A percentile compares a stretch with the other conserved stretches of the same genome.
phyloP scores from a whole-genome alignment of 1,140 invertebrate genomes.

The Ceratosolen solmsi region DNA sequence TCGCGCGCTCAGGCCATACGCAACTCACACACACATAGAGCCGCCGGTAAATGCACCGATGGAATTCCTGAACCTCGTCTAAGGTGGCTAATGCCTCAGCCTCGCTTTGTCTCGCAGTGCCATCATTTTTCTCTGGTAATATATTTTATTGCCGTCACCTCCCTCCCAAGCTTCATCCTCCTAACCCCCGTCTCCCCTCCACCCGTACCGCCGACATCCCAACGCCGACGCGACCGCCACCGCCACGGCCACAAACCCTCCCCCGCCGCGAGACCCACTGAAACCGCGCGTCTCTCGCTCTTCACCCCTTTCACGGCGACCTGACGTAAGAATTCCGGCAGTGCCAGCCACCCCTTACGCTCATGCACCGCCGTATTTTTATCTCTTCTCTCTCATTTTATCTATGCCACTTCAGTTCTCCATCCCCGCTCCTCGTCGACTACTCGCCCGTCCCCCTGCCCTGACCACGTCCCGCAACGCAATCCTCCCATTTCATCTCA shows the following conservation, averaged over 20 bases:
- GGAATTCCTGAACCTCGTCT: constrained; percentile 62
- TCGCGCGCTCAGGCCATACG: neutral
- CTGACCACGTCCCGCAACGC: neutral
- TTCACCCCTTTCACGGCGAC: constrained; percentile 31
- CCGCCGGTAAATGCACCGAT: constrained; percentile 52
- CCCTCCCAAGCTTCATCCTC: too few relatives aligned
- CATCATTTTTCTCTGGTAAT: constrained; percentile 72
- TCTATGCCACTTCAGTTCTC: neutral
- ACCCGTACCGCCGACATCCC: too few relatives aligned
- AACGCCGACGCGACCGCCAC: too few relatives aligned
- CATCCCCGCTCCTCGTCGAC: constrained; percentile 7
- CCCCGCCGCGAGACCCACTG: constrained; percentile 46
- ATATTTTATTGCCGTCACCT: constrained; percentile 71
- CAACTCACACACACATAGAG: neutral
- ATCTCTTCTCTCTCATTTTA: neutral
- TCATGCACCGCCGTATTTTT: neutral
- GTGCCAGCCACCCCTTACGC: neutral
- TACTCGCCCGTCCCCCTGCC: constrained; percentile 41
- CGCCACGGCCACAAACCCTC: too few relatives aligned
- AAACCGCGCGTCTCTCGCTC: constrained; percentile 41
- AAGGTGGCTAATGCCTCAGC: constrained; percentile 65
- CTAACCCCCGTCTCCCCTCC: too few relatives aligned
- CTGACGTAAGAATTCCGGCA: constrained; percentile 43
- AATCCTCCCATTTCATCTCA: constrained; percentile 47
- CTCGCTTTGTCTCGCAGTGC: constrained; percentile 66